Percentiles rank a stretch among this genome's conserved stretches.
phyloP scores from a whole-genome alignment of 2,888 invertebrate species.

The Epinotia demarniana region DNA sequence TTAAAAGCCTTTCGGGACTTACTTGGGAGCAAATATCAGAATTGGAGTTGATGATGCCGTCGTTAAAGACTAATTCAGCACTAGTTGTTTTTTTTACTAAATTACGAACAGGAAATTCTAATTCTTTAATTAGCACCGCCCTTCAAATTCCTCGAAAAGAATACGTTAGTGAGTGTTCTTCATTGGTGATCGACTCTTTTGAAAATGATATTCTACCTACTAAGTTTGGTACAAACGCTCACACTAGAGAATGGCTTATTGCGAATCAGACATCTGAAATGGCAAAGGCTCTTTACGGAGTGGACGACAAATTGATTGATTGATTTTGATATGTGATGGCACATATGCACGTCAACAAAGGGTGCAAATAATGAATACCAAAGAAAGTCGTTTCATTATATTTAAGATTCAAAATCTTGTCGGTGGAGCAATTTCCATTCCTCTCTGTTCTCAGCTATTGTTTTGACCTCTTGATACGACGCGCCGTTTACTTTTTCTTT shows the following conservation, averaged over 20 bases:
- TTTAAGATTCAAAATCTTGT: too few species aligned
- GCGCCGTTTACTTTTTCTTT: too few species aligned
- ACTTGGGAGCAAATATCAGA: conserved; percentile 5
- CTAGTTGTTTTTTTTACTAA: neutral
- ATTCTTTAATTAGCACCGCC: conserved; percentile 2
- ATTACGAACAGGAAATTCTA: conserved; percentile 12
- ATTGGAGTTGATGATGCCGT: conserved; percentile 1
- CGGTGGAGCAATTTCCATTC: too few species aligned
- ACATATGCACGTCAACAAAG: conserved; percentile 4
- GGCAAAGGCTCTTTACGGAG: neutral
- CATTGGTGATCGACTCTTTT: neutral
- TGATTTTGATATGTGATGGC: conserved; percentile 5
- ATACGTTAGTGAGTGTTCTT: neutral
- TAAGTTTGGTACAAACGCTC: conserved; percentile 7
- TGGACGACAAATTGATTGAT: neutral
- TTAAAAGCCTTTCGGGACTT: neutral
- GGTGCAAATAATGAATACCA: conserved; percentile 1
- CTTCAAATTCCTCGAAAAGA: conserved; percentile 3
- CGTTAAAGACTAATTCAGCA: neutral
- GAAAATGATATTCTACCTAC: neutral
- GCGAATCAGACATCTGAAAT: neutral
- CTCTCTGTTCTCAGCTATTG: too few species aligned
- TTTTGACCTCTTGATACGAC: too few species aligned
- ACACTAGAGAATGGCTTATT: conserved; percentile 10
- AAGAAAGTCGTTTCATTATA: too few species aligned